Conservation (phyloP, 2,797 vertebrate genomes). For the Gallinago stenura region DNA sequence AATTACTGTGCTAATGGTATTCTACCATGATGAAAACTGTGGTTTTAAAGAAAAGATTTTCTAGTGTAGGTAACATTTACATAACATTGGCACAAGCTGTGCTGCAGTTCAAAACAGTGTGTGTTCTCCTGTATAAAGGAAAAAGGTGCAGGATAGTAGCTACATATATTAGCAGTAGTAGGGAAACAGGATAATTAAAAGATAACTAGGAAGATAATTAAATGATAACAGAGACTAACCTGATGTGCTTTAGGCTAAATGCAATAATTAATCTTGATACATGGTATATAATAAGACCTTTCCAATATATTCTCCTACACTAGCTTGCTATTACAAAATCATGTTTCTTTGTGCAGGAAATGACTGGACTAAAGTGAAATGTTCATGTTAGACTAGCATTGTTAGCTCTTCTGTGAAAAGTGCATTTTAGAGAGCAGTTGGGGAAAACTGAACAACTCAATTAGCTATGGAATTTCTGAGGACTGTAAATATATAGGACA, state of each 20-base stretch:
- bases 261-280: conserved; percentile 61
- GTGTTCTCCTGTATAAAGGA: not conserved
- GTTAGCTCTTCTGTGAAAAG: not conserved
- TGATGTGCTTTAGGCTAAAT: conserved; percentile 53
- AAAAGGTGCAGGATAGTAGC: not conserved
- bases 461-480: not conserved
- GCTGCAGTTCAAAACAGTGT: not conserved
- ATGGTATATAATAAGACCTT: conserved; percentile 6
- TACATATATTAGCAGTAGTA: not conserved
- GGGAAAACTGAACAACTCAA: not conserved
- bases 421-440: not conserved
- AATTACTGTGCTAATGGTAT: not conserved
- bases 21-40: not conserved
- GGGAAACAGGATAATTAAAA: conserved; percentile 68
- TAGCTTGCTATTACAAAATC: not conserved
- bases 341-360: not conserved
- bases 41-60: not conserved
- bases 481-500: not conserved
- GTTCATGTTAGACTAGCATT: not conserved
- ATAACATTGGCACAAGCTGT: not conserved
- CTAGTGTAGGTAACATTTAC: not conserved
- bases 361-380: conserved; percentile 26
- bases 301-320: not conserved
- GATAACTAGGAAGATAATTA: conserved; percentile 70
- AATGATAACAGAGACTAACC: conserved; percentile 66